Conservation (phyloP, 2,888 invertebrate species). For the Chrysodeixis includens region DNA sequence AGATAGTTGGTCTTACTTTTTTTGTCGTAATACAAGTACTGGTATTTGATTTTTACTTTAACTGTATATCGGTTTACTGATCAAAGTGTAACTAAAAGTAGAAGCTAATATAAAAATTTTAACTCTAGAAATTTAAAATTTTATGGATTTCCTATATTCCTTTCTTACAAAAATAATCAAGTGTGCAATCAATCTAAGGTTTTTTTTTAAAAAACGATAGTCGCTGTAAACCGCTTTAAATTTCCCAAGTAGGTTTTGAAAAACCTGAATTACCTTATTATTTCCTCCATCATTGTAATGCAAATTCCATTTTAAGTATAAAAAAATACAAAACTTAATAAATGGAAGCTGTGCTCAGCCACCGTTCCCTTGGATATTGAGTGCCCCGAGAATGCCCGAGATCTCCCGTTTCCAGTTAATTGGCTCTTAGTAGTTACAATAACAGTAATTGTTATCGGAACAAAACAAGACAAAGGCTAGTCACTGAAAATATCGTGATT, state of each 20-base stretch:
- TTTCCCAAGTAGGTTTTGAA: neutral
- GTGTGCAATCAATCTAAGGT: no score
- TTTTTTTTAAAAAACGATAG: no score
- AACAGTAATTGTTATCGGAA: conserved; percentile 28
- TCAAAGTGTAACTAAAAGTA: no score
- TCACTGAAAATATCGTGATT: neutral
- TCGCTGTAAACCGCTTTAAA: no score
- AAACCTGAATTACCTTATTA: neutral
- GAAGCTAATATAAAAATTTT: no score
- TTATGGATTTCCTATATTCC: no score
- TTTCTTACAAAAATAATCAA: no score
- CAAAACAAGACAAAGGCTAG: conserved; percentile 12
- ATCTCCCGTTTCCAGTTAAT: conserved; percentile 31
- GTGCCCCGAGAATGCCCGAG: conserved; percentile 12
- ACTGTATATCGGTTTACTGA: no score
- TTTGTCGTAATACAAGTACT: no score
- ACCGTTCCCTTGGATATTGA: conserved; percentile 16
- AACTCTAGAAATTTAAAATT: no score
- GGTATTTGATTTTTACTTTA: no score
- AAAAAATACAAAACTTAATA: neutral
- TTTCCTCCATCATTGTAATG: neutral
- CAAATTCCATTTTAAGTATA: neutral
- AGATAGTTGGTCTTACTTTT: no score
- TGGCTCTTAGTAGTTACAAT: conserved; percentile 29
- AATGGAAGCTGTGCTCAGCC: conserved; percentile 18